Percentiles rank a stretch among this genome's conserved stretches.
Evolutionary conservation across 2,888 invertebrate species (phyloP).

Genomic region (Strigamia maritima): DNA sequence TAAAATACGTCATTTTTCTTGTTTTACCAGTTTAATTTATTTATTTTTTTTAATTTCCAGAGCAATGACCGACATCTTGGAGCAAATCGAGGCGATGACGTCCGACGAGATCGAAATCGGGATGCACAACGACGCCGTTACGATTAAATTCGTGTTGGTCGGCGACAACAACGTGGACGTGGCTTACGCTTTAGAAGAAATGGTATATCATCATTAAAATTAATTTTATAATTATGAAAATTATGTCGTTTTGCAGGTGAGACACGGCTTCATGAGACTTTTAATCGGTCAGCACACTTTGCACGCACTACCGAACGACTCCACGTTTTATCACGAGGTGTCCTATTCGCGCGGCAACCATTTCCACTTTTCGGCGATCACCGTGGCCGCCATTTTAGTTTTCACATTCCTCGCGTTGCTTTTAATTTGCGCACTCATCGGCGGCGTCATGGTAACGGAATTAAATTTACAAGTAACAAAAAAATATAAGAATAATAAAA

Average conservation of each 20-base stretch:
- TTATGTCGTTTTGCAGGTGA: neutral
- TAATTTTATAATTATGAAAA: too few relatives aligned
- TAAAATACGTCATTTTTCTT: too few relatives aligned
- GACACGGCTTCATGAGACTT: neutral
- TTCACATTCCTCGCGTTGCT: conserved; percentile 38
- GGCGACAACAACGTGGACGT: conserved; percentile 73
- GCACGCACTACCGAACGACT: neutral
- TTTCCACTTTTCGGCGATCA: neutral
- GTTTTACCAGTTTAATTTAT: too few relatives aligned
- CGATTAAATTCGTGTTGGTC: conserved; percentile 63
- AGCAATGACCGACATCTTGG: conserved; percentile 49
- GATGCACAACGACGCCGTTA: conserved; percentile 57
- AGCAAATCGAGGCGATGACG: conserved; percentile 49
- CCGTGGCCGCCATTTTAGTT: conserved; percentile 40
- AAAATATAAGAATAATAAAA: too few relatives aligned
- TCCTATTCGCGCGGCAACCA: neutral
- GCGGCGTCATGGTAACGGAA: neutral
- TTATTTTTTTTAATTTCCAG: neutral
- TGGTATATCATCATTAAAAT: too few relatives aligned
- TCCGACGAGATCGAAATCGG: conserved; percentile 58
- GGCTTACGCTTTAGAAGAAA: conserved; percentile 73
- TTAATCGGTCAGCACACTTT: neutral
- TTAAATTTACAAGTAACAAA: too few relatives aligned
- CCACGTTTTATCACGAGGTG: neutral
- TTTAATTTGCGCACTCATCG: conserved; percentile 40